Evolutionary conservation across 2,888 invertebrate genomes (phyloP).

Genomic region (Rhaphigaster nebulosa): DNA sequence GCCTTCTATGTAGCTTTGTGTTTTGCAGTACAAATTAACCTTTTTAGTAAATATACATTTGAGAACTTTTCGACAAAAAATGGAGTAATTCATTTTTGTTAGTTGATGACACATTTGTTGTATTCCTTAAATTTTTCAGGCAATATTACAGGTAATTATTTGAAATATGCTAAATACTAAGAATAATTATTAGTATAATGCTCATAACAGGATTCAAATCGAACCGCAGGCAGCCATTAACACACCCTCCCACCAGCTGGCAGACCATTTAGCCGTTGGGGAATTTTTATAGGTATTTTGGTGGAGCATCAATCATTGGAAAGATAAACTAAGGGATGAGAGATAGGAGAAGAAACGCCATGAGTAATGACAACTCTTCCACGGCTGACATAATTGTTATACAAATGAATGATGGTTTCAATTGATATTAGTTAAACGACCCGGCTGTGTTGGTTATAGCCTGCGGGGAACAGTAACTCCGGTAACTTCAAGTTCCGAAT

Average conservation of each 20-base stretch:
- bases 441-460: conserved; percentile 24
- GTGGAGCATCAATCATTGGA: conserved; percentile 26
- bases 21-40: too few relatives aligned
- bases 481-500: neutral
- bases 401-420: conserved; percentile 56
- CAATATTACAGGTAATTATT: neutral
- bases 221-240: neutral
- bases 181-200: neutral
- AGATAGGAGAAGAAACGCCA: conserved; percentile 4
- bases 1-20: too few relatives aligned
- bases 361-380: conserved; percentile 53
- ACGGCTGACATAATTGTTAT: conserved; percentile 47
- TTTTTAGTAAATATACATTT: too few relatives aligned
- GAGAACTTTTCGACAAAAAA: too few relatives aligned
- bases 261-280: conserved; percentile 40
- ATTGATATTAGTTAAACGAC: conserved; percentile 55
- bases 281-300: conserved; percentile 48
- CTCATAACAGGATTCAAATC: neutral
- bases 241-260: conserved; percentile 24
- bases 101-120: too few relatives aligned
- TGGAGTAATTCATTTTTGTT: too few relatives aligned
- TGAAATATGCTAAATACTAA: neutral
- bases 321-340: conserved; percentile 40
- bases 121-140: too few relatives aligned
- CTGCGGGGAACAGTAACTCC: neutral